These are phyloP conservation scores for Berghia stephanieae DNA, from an alignment of 1,140 invertebrate species.

Conservation along the genomic window DNA sequence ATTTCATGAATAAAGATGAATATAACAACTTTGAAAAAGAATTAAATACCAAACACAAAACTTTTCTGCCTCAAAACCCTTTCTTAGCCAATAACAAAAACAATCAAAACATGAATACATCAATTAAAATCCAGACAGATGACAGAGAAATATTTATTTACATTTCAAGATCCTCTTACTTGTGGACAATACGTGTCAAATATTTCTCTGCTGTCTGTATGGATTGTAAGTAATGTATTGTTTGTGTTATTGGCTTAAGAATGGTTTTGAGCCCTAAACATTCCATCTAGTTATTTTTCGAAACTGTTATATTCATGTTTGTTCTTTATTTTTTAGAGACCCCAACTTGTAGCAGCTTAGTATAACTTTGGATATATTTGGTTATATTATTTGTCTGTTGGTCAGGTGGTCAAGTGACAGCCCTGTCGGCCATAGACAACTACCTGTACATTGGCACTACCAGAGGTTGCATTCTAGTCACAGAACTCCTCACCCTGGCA, in stretches of 20 bases:
- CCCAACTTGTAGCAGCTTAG: neutral
- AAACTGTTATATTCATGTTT: neutral
- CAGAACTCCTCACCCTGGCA: constrained; percentile 45
- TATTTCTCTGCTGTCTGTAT: too few species aligned
- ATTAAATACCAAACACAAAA: too few species aligned
- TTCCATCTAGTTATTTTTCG: neutral
- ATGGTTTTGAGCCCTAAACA: neutral
- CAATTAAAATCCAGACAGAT: too few species aligned
- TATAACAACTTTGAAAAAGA: too few species aligned
- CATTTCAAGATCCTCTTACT: too few species aligned
- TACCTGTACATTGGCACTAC: constrained; percentile 60
- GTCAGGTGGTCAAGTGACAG: constrained; percentile 48
- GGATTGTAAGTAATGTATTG: too few species aligned
- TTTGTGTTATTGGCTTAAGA: neutral
- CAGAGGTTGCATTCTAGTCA: constrained; percentile 54
- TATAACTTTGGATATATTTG: neutral
- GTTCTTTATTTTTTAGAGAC: neutral
- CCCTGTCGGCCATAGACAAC: constrained; percentile 44
- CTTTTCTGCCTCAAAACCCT: too few species aligned
- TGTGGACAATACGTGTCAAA: too few species aligned
- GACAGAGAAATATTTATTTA: too few species aligned
- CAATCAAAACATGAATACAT: too few species aligned
- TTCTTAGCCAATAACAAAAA: too few species aligned
- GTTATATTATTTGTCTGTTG: constrained; percentile 37
- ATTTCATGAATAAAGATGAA: too few species aligned